Base-by-base conservation (phyloP, 1,140 invertebrate genomes). In the Vollenhovia emeryi region DNA sequence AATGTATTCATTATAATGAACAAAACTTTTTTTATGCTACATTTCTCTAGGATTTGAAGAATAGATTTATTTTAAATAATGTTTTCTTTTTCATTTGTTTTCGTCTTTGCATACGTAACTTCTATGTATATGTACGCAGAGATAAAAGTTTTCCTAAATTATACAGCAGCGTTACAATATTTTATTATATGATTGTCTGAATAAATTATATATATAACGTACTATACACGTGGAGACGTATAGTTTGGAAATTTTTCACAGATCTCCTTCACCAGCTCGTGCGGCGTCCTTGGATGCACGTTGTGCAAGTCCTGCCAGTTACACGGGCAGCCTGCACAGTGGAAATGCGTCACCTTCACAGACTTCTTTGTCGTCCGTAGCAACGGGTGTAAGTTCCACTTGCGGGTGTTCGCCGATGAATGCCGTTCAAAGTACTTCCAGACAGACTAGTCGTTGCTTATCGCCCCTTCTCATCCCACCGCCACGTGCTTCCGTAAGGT, bases 221-320 rank as follows among this genome's bases (percentile, higher is more conserved):
- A n/a, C 5, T 18, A 50, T 18, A 43, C 40, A n/a, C 27, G 6
- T 68, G 6, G 27, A n/a, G n/a, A 68, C 9, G 6, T 18, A 33
- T 48, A 80, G 50, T 43, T 80, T 66, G 43, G n/a, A 59, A 68
- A 68, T 59, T 68, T 69, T 7, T 21, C 33, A 60, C 43, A 96
- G 97, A 48, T 97, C 97, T 0, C 97, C 97, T 1, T 97, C 97
- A 55, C 97, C 97, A 6, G 95, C 96, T 64, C 95, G 97, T 21
- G 96, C 97, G 0, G 96, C 97, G n/a, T 97, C 97, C 0, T 91
- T 97, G 33, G 97, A 97, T 91, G 96, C 97, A 24, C 95, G 97
- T 18, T 96, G 95, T 73, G 95, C 95, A 68, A 96, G 94, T 86
- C 96, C 97, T 2, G 91, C 89, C 48, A 91, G 86, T 86, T 91